Conservation (phyloP, 2,888 invertebrate species). For the Pterobdella sp. region DNA sequence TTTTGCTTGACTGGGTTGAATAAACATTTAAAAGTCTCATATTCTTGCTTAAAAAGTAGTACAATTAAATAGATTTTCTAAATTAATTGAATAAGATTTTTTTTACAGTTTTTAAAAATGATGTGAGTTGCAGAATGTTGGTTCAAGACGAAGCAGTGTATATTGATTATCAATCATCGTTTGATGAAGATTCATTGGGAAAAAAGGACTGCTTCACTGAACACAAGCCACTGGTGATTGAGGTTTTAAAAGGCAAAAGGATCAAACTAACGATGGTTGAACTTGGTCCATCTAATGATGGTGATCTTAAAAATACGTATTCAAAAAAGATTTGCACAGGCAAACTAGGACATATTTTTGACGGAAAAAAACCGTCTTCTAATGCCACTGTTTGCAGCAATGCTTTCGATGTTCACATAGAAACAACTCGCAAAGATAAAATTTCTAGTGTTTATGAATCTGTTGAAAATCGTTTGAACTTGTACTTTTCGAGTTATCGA, state of each 20-base stretch:
- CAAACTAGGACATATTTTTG: neutral
- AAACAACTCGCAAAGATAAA: no score
- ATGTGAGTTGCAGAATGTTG: neutral
- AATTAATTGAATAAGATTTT: no score
- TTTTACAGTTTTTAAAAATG: slow-evolving; percentile 11
- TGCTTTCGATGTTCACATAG: neutral
- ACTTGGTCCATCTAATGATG: neutral
- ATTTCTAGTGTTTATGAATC: no score
- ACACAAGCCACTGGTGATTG: slow-evolving; percentile 10
- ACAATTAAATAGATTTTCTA: no score
- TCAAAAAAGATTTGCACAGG: neutral
- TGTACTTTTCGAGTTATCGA: neutral
- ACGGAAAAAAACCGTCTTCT: neutral
- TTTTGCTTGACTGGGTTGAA: slow-evolving; percentile 27
- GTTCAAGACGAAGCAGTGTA: neutral
- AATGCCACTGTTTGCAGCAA: slow-evolving; percentile 10
- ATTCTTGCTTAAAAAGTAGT: slow-evolving; percentile 28
- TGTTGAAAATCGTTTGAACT: neutral
- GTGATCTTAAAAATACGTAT: no score
- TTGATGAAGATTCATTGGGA: neutral
- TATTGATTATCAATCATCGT: neutral
- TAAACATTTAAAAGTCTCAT: slow-evolving; percentile 24
- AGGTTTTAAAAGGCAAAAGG: slow-evolving; percentile 14
- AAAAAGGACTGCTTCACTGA: slow-evolving; percentile 10
- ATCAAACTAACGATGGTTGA: slow-evolving; percentile 1